Percentiles rank a stretch among this genome's conserved stretches.
Evolutionary conservation across 2,888 invertebrate species (phyloP).

Genomic region (Cosmia trapezina): DNA sequence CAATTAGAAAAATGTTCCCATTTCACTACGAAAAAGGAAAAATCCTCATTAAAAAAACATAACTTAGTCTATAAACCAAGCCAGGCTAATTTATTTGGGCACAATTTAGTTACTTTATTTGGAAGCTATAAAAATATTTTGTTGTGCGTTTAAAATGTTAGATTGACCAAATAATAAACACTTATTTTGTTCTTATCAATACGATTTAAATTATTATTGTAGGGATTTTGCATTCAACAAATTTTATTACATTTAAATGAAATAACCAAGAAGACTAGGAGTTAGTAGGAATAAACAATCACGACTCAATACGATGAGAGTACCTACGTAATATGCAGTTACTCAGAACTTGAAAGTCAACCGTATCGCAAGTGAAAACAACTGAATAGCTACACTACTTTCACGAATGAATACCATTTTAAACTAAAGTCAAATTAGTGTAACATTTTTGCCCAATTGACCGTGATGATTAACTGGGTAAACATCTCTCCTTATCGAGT

Average conservation of each 20-base stretch:
- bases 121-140: too few relatives aligned
- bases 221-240: not conserved
- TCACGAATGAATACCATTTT: constrained; percentile 55
- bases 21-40: not conserved
- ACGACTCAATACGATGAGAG: constrained; percentile 39
- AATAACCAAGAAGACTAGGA: constrained; percentile 40
- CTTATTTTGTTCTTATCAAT: not conserved
- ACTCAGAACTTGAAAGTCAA: constrained; percentile 64
- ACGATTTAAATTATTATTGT: not conserved
- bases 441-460: constrained; percentile 36
- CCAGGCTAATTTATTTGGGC: not conserved
- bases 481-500: constrained; percentile 47
- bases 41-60: not conserved
- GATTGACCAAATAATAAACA: constrained; percentile 5
- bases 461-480: constrained; percentile 14
- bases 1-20: not conserved
- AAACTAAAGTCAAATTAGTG: constrained; percentile 30
- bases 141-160: not conserved
- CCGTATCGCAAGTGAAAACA: constrained; percentile 62
- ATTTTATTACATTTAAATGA: constrained; percentile 12
- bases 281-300: constrained; percentile 39
- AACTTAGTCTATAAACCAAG: not conserved
- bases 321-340: constrained; percentile 54
- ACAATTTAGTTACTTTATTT: not conserved
- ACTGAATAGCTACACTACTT: constrained; percentile 63